phyloP scores from a whole-genome alignment of 2,797 vertebrate species.

The Clarias pachynema region DNA sequence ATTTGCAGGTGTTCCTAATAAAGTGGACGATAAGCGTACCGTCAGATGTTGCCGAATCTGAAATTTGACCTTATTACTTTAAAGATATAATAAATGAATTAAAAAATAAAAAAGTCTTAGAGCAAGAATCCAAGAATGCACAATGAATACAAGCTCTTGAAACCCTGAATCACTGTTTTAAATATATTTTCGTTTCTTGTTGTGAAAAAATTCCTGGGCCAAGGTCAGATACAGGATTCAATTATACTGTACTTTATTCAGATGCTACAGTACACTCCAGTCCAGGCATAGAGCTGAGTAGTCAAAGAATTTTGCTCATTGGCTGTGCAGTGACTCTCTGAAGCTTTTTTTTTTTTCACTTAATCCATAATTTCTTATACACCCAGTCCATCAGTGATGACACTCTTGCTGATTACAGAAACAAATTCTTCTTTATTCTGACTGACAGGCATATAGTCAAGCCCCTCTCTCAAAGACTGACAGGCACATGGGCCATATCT shows the following conservation, averaged over 20 bases:
- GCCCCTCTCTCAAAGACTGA: too few relatives aligned
- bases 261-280: not conserved
- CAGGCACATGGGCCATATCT: too few relatives aligned
- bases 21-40: not conserved
- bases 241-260: not conserved
- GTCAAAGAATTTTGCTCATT: not conserved
- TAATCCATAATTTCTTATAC: not conserved
- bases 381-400: too few relatives aligned
- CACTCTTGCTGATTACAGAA: not conserved
- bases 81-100: not conserved
- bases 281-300: not conserved
- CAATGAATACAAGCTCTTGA: not conserved
- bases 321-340: not conserved
- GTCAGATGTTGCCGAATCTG: not conserved
- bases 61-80: not conserved
- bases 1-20: too few relatives aligned
- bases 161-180: not conserved
- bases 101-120: not conserved
- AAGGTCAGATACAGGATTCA: not conserved
- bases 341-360: not conserved
- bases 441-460: not conserved
- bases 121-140: not conserved
- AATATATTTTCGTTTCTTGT: not conserved
- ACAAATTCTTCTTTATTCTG: too few relatives aligned
- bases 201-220: not conserved